A percentile compares a stretch with the other conserved stretches of the same genome.
phyloP scores from a whole-genome alignment of 2,888 invertebrate species.

The Molorchus minor region DNA sequence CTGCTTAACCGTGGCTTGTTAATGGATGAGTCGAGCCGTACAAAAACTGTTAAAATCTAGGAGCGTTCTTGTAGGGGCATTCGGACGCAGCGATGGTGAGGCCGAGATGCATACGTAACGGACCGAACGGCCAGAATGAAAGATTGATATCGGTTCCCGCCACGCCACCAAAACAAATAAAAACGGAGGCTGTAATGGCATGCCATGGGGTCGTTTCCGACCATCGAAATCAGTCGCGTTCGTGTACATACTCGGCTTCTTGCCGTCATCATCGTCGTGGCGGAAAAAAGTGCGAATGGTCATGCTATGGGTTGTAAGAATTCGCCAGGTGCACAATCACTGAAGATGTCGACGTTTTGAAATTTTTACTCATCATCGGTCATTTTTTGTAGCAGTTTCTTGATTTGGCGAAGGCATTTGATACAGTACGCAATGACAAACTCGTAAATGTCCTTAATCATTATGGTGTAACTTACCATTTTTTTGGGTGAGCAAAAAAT shows the following conservation, averaged over 20 bases:
- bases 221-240: slow-evolving; percentile 40
- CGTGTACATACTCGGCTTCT: slow-evolving; percentile 24
- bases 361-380: too few species aligned
- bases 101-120: slow-evolving; percentile 39
- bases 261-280: too few species aligned
- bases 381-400: too few species aligned
- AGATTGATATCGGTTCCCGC: slow-evolving; percentile 29
- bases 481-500: too few species aligned
- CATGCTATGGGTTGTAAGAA: too few species aligned
- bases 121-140: slow-evolving; percentile 29
- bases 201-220: slow-evolving; percentile 41
- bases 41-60: slow-evolving; percentile 29
- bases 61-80: slow-evolving; percentile 25
- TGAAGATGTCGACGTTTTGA: too few species aligned
- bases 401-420: too few species aligned
- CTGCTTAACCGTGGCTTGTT: slow-evolving; percentile 26
- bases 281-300: too few species aligned
- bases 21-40: slow-evolving; percentile 28
- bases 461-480: too few species aligned
- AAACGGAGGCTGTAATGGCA: slow-evolving; percentile 36
- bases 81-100: slow-evolving; percentile 20
- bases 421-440: too few species aligned
- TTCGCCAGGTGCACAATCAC: too few species aligned
- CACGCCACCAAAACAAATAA: slow-evolving; percentile 38
- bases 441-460: too few species aligned